A percentile compares a stretch with the other conserved stretches of the same genome.
phyloP scores from a whole-genome alignment of 1,140 invertebrate species.

The Drosophila subobscura region DNA sequence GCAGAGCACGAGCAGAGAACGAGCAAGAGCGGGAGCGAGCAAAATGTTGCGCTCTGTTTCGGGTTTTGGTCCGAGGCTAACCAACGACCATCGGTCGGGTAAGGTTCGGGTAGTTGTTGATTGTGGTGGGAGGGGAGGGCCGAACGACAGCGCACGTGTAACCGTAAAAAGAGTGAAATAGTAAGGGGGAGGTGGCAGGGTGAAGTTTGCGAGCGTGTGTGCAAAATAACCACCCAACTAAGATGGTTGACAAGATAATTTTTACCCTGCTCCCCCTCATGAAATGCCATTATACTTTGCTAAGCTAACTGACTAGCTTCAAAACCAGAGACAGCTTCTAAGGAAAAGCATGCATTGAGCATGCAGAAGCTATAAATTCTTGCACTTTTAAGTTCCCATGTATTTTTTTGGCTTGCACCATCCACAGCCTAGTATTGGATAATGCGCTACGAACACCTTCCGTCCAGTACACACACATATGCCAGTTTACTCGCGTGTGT shows the following conservation, averaged over 20 bases:
- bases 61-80: slow-evolving; percentile 28
- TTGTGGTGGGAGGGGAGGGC: slow-evolving; percentile 4
- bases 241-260: slow-evolving; percentile 75
- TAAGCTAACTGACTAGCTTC: too few relatives aligned
- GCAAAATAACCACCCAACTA: slow-evolving; percentile 65
- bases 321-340: too few relatives aligned
- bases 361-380: too few relatives aligned
- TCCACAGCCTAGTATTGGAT: too few relatives aligned
- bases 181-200: slow-evolving; percentile 35
- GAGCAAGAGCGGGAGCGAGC: slow-evolving; percentile 22
- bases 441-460: too few relatives aligned
- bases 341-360: too few relatives aligned
- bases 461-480: too few relatives aligned
- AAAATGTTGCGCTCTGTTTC: slow-evolving; percentile 59
- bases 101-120: neutral
- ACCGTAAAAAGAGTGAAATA: slow-evolving; percentile 74
- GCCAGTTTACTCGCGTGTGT: too few relatives aligned
- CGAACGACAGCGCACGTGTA: slow-evolving; percentile 70
- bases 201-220: slow-evolving; percentile 15
- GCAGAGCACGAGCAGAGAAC: slow-evolving; percentile 22
- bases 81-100: neutral
- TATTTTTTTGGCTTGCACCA: too few relatives aligned
- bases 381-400: too few relatives aligned
- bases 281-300: neutral
- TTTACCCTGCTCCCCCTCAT: slow-evolving; percentile 25